These are phyloP conservation scores for Drosophila leontia DNA, from an alignment of 1,140 invertebrate genomes.

Conservation along the genomic window DNA sequence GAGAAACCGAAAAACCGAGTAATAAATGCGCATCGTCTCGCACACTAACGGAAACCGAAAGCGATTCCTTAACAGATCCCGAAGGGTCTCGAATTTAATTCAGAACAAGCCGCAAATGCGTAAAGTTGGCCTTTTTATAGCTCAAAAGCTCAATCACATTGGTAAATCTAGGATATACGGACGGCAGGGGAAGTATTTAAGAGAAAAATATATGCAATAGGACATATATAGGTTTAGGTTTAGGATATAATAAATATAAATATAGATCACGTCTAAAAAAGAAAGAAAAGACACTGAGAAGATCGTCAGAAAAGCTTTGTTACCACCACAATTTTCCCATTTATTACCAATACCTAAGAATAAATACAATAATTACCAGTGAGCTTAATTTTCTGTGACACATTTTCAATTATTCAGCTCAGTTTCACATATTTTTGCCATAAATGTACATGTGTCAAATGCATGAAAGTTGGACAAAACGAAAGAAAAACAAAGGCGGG, in stretches of 20 bases:
- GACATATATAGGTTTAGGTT: too few relatives aligned
- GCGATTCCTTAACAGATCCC: conserved; percentile 1
- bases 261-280: too few relatives aligned
- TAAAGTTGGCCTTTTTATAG: background rate
- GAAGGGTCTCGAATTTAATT: conserved; percentile 25
- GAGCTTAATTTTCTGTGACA: background rate
- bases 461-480: background rate
- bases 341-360: background rate
- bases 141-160: background rate
- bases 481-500: conserved; percentile 5
- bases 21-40: conserved; percentile 36
- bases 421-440: background rate
- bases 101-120: conserved; percentile 9
- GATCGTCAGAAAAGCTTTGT: too few relatives aligned
- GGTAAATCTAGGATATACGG: background rate
- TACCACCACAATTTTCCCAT: background rate
- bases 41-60: conserved; percentile 23
- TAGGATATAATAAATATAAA: too few relatives aligned
- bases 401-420: conserved; percentile 4
- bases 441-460: background rate
- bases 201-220: too few relatives aligned
- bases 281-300: background rate
- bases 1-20: conserved; percentile 10
- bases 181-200: too few relatives aligned
- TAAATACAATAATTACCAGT: background rate